Base-by-base conservation (phyloP, 2,888 invertebrate species). In the Eupithecia pulchellata region DNA sequence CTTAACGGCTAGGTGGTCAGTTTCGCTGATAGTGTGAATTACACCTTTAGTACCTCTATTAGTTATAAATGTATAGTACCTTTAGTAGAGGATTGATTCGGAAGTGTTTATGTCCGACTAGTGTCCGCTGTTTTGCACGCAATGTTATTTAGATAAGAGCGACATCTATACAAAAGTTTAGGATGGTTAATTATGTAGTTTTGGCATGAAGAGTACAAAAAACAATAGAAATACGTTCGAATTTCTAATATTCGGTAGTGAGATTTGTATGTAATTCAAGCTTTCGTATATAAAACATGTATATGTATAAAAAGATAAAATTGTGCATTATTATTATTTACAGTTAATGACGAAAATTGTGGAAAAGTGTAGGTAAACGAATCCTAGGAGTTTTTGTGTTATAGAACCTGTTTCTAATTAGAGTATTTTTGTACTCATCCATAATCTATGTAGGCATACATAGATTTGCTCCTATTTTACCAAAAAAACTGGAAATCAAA, bases 1-100 rank as follows among this genome's bases (percentile, higher is more conserved):
- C 39, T 61, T 67, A 69, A 72, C 66, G 66, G 64, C 20, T 58
- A 17, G 32, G 55, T 11, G 73, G 73, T 69, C 73, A 73, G 69
- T 66, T 69, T 47, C 61, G 60, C 52, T 69, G 60, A 72, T 65
- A 62, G 55, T 61, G 61, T 34, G 34, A 61, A 36, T 61, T 58
- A 58, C 57, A 27, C 30, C n/a, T n/a, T n/a, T n/a, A n/a, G n/a
- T n/a, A n/a, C n/a, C n/a, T n/a, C n/a, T n/a, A n/a, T n/a, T n/a
- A n/a, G n/a, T n/a, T n/a, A n/a, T n/a, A n/a, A n/a, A n/a, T n/a
- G n/a, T n/a, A n/a, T n/a, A n/a, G n/a, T 30, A 60, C 32, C 60
- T 34, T 34, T 60, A 60, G n/a, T 17, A 17, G 58, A 29, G 8
- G 32, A 20, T 60, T 60, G 4, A 13, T 13, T 47, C 20, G 9